These are phyloP conservation scores for Trichogramma pretiosum DNA, from an alignment of 1,140 invertebrate genomes.

Conservation along the genomic window DNA sequence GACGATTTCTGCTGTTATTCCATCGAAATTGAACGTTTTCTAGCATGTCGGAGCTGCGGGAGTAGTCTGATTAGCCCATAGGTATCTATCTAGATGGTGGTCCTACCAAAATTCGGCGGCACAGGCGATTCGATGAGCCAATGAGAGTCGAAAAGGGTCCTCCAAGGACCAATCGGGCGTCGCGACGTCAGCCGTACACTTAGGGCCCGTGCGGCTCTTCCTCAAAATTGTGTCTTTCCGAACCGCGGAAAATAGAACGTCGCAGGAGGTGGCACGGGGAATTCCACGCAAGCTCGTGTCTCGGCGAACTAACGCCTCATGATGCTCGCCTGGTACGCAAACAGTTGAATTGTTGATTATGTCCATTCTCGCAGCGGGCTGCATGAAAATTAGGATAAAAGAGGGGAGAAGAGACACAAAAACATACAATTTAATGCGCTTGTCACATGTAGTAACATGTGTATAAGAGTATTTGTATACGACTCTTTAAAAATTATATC, in stretches of 20 bases:
- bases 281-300: no score
- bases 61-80: background rate
- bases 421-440: background rate
- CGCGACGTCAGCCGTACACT: slow-evolving; percentile 36
- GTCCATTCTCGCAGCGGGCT: slow-evolving; percentile 42
- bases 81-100: slow-evolving; percentile 1
- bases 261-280: slow-evolving; percentile 11
- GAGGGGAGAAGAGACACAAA: slow-evolving; percentile 12
- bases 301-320: background rate
- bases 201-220: slow-evolving; percentile 44
- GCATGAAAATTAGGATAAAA: slow-evolving; percentile 24
- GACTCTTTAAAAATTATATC: no score
- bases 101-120: slow-evolving; percentile 33
- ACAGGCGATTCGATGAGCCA: slow-evolving; percentile 26
- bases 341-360: slow-evolving; percentile 48
- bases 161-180: slow-evolving; percentile 37
- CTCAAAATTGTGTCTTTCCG: slow-evolving; percentile 48
- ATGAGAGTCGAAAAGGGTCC: slow-evolving; percentile 37
- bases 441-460: slow-evolving; percentile 1
- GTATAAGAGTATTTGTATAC: no score
- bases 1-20: no score
- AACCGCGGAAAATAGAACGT: slow-evolving; percentile 36
- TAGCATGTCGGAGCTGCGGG: background rate
- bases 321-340: slow-evolving; percentile 27
- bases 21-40: background rate